phyloP scores from a whole-genome alignment of 2,888 invertebrate genomes.

The Drosophila neutralis region DNA sequence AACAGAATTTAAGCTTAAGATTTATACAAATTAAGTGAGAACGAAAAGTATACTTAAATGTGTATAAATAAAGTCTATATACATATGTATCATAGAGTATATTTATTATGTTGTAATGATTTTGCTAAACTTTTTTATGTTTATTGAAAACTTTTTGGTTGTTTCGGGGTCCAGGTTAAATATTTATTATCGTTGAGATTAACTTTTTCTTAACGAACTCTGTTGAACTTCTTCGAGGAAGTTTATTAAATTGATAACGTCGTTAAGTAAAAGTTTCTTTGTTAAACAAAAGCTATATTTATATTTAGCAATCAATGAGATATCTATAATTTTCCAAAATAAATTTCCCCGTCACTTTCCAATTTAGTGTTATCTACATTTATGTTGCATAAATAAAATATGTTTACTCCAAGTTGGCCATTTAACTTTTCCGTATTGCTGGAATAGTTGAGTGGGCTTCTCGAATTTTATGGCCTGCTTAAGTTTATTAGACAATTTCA shows the following conservation, averaged over 20 bases:
- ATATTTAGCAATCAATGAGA: not conserved
- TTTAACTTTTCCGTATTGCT: constrained; percentile 4
- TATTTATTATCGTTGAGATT: not conserved
- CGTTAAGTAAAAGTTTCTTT: not conserved
- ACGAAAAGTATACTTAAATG: not conserved
- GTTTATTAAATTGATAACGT: not conserved
- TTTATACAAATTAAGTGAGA: not conserved
- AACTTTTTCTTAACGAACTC: not conserved
- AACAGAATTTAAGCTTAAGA: not conserved
- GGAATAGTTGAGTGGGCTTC: not conserved
- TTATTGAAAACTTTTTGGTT: not conserved
- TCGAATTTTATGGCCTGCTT: constrained; percentile 11
- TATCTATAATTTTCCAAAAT: not conserved
- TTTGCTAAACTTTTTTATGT: not conserved
- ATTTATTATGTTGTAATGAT: not conserved
- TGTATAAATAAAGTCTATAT: not conserved
- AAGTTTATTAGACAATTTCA: constrained; percentile 40
- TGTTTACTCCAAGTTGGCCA: constrained; percentile 3
- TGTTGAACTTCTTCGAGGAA: not conserved
- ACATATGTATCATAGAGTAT: not conserved
- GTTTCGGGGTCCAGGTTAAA: not conserved
- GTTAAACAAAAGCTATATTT: not conserved
- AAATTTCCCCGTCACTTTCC: not conserved
- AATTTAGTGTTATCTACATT: not conserved
- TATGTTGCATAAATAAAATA: constrained; percentile 10